Conservation (phyloP, 1,140 invertebrate genomes). For the Tetramorium simillimum region DNA sequence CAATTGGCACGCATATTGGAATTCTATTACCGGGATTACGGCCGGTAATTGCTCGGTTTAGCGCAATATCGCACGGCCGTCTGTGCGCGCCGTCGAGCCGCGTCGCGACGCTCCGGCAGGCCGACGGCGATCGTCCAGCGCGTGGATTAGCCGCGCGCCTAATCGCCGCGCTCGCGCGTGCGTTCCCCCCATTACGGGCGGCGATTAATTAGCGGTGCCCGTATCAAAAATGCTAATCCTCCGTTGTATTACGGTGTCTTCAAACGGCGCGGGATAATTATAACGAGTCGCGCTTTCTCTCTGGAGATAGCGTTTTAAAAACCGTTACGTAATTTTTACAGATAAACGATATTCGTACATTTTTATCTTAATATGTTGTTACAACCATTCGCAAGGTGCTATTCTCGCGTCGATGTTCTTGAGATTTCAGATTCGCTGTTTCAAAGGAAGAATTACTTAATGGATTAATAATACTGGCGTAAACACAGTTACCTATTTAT, state of each 20-base stretch:
- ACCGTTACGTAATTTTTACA: neutral
- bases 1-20: constrained; percentile 80
- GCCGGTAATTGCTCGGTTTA: constrained; percentile 78
- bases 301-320: neutral
- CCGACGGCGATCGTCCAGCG: constrained; percentile 64
- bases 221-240: constrained; percentile 12
- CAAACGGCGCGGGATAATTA: neutral
- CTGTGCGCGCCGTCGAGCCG: constrained; percentile 38
- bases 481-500: neutral
- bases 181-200: constrained; percentile 15
- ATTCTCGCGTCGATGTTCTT: neutral
- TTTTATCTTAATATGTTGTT: neutral
- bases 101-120: constrained; percentile 42
- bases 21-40: constrained; percentile 79
- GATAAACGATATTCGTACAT: neutral
- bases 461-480: neutral
- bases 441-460: neutral
- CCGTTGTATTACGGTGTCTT: neutral
- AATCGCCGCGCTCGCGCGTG: constrained; percentile 26
- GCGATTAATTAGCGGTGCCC: constrained; percentile 13
- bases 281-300: neutral
- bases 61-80: constrained; percentile 74
- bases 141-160: constrained; percentile 66
- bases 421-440: neutral
- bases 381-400: neutral